Evolutionary conservation across 2,113 vertebrate genomes (phyloP).

Genomic region (Ivindomyrus marchei): DNA sequence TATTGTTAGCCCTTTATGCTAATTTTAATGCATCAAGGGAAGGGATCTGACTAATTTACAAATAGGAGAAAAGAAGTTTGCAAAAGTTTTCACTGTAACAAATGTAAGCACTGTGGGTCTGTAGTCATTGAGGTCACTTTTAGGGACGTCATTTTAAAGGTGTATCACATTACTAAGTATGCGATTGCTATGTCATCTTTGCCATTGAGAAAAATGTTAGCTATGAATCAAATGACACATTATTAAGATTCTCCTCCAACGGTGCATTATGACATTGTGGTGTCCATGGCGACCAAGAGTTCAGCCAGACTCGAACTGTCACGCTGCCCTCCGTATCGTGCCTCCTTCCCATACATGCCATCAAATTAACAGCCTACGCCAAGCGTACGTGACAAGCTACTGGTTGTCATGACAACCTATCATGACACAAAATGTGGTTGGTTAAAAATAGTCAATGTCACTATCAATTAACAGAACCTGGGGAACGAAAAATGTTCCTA

Average conservation of each 20-base stretch:
- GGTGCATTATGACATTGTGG: conserved; percentile 25
- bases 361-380: background rate
- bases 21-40: background rate
- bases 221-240: background rate
- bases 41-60: background rate
- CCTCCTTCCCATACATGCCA: conserved; percentile 29
- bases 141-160: background rate
- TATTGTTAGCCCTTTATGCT: background rate
- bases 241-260: background rate
- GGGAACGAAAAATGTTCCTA: background rate
- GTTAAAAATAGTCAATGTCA: background rate
- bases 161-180: background rate
- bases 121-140: background rate
- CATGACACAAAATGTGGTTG: background rate
- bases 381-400: background rate
- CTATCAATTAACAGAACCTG: background rate
- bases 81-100: background rate
- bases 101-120: background rate
- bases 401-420: conserved; percentile 10
- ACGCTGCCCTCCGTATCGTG: conserved; percentile 10
- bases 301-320: conserved; percentile 28
- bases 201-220: background rate
- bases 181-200: background rate
- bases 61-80: background rate
- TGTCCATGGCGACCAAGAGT: conserved; percentile 46